Conservation (phyloP, 2,888 invertebrate genomes). For the Heteropelma amictum region DNA sequence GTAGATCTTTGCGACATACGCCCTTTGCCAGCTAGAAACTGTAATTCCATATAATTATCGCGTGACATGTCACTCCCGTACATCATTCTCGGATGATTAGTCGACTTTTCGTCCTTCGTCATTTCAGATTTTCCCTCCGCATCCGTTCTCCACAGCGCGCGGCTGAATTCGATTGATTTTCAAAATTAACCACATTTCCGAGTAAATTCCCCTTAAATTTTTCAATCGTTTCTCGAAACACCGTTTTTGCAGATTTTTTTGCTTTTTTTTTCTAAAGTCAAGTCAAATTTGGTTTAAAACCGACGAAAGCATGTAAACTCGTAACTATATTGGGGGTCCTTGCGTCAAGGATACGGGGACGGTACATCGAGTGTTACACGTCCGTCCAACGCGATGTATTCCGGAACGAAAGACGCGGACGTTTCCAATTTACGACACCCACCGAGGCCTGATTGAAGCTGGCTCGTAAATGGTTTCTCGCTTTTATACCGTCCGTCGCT, state of each 20-base stretch:
- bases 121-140: slow-evolving; percentile 1
- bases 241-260: too few species aligned
- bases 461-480: slow-evolving; percentile 26
- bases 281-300: too few species aligned
- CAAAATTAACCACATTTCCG: too few species aligned
- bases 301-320: neutral
- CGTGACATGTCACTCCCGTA: too few species aligned
- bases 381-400: slow-evolving; percentile 25
- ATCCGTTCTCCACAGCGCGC: too few species aligned
- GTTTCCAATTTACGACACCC: slow-evolving; percentile 53
- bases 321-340: neutral
- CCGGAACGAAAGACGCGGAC: slow-evolving; percentile 43
- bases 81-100: slow-evolving; percentile 35
- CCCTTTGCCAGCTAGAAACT: neutral
- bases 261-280: too few species aligned
- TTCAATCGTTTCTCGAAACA: too few species aligned
- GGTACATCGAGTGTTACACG: slow-evolving; percentile 20
- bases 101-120: slow-evolving; percentile 36
- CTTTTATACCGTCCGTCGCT: slow-evolving; percentile 34
- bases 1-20: neutral
- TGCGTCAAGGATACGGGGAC: slow-evolving; percentile 11
- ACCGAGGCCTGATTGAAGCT: slow-evolving; percentile 15
- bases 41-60: slow-evolving; percentile 21
- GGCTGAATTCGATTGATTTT: too few species aligned
- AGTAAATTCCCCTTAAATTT: too few species aligned